Evolutionary conservation across 2,113 vertebrate species (phyloP).

Genomic region (Grammatotria lemairii): DNA sequence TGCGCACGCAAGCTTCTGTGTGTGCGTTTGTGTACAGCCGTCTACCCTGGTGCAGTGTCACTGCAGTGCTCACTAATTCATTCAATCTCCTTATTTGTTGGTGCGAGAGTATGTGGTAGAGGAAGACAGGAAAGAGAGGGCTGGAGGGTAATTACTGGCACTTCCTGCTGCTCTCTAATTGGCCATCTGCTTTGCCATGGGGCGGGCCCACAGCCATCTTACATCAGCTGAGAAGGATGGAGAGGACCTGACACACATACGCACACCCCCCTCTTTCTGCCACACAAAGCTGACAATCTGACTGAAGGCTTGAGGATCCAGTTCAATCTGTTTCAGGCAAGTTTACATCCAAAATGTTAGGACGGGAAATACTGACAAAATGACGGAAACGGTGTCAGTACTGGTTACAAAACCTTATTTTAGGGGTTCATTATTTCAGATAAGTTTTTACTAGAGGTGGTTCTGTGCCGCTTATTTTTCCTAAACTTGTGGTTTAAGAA

Average conservation of each 20-base stretch:
- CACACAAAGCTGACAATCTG: background rate
- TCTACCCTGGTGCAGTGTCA: constrained; percentile 54
- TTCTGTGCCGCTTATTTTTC: background rate
- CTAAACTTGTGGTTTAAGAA: background rate
- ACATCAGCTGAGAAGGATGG: constrained; percentile 46
- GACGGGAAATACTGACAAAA: background rate
- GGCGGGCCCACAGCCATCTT: constrained; percentile 60
- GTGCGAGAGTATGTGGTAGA: constrained; percentile 36
- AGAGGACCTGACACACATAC: background rate
- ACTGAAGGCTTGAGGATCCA: background rate
- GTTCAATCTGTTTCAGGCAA: constrained; percentile 2
- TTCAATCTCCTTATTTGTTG: constrained; percentile 65
- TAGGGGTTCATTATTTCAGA: background rate
- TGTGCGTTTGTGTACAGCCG: constrained; percentile 10
- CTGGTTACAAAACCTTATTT: background rate
- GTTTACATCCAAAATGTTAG: background rate
- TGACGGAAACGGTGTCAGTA: background rate
- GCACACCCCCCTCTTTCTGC: background rate
- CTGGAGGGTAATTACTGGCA: constrained; percentile 61
- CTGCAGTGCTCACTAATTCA: constrained; percentile 68
- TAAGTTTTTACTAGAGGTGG: background rate
- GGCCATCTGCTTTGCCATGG: constrained; percentile 67
- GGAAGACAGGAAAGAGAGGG: constrained; percentile 45
- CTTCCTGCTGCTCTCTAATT: constrained; percentile 72
- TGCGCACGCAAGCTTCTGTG: background rate